Evolutionary conservation across 1,140 invertebrate species (phyloP).

Genomic region (Reticulitermes speratus): DNA sequence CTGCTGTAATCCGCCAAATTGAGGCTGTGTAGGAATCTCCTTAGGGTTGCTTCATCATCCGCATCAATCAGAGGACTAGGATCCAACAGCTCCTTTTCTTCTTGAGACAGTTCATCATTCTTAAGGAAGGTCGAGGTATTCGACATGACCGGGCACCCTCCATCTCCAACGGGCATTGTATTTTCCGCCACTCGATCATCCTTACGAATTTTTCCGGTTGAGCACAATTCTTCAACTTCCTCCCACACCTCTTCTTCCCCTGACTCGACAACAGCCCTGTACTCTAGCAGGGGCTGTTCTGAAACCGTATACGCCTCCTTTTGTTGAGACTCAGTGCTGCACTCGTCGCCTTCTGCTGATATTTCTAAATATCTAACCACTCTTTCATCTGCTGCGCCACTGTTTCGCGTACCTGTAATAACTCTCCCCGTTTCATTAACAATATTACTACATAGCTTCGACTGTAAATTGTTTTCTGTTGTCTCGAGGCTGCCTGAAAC

Average conservation of each 20-base stretch:
- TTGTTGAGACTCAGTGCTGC: background rate
- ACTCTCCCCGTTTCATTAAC: background rate
- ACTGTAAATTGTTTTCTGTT: background rate
- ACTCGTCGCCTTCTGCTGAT: background rate
- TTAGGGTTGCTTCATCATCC: slow-evolving; percentile 51
- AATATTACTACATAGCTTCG: background rate
- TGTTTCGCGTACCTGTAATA: background rate
- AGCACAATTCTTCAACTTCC: background rate
- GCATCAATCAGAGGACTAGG: slow-evolving; percentile 44
- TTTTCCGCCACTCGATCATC: background rate
- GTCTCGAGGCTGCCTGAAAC: background rate
- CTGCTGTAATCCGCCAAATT: slow-evolving; percentile 48
- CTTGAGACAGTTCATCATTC: background rate
- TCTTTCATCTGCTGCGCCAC: background rate
- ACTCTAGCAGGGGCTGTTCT: background rate
- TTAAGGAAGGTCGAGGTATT: background rate
- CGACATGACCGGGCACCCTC: background rate
- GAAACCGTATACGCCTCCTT: background rate
- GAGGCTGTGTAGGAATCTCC: slow-evolving; percentile 59
- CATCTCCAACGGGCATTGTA: background rate
- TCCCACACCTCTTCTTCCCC: background rate
- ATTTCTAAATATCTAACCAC: background rate
- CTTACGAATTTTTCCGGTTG: background rate
- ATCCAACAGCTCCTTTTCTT: slow-evolving; percentile 21
- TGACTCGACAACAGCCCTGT: background rate